phyloP scores from a whole-genome alignment of 2,113 vertebrate species.

The Sporophila hypoxantha region DNA sequence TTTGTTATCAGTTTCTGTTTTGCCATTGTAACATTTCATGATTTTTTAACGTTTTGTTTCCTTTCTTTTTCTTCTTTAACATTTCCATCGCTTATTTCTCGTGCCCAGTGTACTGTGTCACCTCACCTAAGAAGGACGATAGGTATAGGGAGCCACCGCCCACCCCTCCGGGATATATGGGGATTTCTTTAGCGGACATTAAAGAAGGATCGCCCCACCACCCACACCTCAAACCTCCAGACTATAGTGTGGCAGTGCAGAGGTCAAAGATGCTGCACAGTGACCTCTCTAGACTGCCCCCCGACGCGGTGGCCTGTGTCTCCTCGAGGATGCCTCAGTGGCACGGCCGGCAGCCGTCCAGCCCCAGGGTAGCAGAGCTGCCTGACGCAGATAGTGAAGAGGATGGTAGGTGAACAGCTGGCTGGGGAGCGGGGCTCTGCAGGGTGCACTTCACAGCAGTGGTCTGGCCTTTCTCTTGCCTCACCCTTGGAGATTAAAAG shows the following conservation, averaged over 20 bases:
- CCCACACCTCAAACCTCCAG: constrained; percentile 87
- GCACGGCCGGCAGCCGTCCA: constrained; percentile 60
- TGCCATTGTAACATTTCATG: constrained; percentile 76
- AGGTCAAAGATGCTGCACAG: constrained; percentile 90
- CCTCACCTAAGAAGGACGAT: constrained; percentile 91
- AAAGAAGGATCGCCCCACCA: constrained; percentile 78
- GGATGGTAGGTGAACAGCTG: constrained; percentile 82
- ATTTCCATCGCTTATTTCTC: constrained; percentile 73
- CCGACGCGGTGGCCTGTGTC: constrained; percentile 61
- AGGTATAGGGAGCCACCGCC: constrained; percentile 94
- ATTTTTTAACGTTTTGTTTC: constrained; percentile 68
- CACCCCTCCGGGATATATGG: constrained; percentile 95
- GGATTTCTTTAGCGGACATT: constrained; percentile 89
- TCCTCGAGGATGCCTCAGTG: constrained; percentile 76
- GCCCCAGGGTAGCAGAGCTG: constrained; percentile 62
- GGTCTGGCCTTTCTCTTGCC: not conserved
- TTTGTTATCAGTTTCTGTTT: constrained; percentile 69
- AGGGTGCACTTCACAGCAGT: not conserved
- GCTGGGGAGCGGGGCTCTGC: constrained; percentile 15
- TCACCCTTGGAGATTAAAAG: not conserved
- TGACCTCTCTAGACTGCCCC: constrained; percentile 69
- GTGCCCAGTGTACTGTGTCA: constrained; percentile 96
- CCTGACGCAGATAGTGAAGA: constrained; percentile 82
- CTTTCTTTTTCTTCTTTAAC: constrained; percentile 73
- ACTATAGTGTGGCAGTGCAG: constrained; percentile 96